phyloP scores from a whole-genome alignment of 2,888 invertebrate genomes.

The Operophtera brumata region DNA sequence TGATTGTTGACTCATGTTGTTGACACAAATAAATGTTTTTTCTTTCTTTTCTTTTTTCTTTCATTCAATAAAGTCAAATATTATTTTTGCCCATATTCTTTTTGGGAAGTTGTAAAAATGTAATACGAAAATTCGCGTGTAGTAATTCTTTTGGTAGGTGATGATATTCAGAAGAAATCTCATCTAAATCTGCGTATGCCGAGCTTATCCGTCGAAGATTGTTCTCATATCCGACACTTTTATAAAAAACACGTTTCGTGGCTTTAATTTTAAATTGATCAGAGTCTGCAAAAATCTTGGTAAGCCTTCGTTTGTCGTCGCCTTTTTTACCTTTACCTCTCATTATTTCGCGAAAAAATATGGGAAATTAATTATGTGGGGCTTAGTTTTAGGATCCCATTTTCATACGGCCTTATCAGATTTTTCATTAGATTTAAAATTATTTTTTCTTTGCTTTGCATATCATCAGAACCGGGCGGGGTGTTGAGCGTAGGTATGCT shows the following conservation, averaged over 20 bases:
- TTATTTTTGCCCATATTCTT: no score
- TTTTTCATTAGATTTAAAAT: constrained; percentile 22
- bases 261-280: constrained; percentile 82
- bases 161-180: constrained; percentile 42
- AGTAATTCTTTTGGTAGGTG: constrained; percentile 36
- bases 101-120: neutral
- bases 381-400: constrained; percentile 39
- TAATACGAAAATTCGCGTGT: constrained; percentile 5
- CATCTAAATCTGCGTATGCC: constrained; percentile 50
- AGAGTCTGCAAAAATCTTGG: constrained; percentile 73
- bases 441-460: constrained; percentile 5
- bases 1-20: no score
- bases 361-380: constrained; percentile 69
- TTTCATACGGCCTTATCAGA: constrained; percentile 22
- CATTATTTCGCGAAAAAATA: constrained; percentile 64
- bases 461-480: neutral
- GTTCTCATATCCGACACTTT: constrained; percentile 76
- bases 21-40: no score
- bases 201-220: constrained; percentile 74
- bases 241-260: constrained; percentile 81
- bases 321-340: constrained; percentile 62
- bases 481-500: no score
- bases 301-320: constrained; percentile 72
- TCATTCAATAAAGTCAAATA: no score
- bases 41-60: no score